Evolutionary conservation across 2,797 vertebrate species (phyloP), one percentile per base, ranked within the genome.

Genomic region (Meda fulgida): DNA sequence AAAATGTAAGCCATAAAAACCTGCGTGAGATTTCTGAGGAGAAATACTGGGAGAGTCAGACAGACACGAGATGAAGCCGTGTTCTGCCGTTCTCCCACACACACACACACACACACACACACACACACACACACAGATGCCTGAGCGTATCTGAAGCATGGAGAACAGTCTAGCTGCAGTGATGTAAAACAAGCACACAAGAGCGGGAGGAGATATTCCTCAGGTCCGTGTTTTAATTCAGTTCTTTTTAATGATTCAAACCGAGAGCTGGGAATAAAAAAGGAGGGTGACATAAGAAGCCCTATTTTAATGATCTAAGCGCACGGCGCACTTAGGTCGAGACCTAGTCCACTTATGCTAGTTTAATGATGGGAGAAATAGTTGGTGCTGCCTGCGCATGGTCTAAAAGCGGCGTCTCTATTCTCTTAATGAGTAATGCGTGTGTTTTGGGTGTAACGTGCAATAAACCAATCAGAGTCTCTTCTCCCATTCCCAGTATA

Each of bases 141-240:
- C 80, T 80, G 70, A n/a, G 18, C 43, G 19, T 66, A 83, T 65
- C 70, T 87, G 80, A 66, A 85, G 79, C 87, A 48, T 85, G 76
- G 69, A 86, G 78, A 84, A 63, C 13, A 43, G 51, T 63, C 69
- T n/a, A 53, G 18, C 46, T 71, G 6, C 26, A 21, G 13, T 84
- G 78, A 86, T 70, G 75, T 81, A 88, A 31, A 60, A 43, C 55
- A 75, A 69, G 69, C 51, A 55, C 40, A 71, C 34, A 0, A 38
- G n/a, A 80, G 40, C 26, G 48, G 29, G 18, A 79, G 36, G 76
- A 26, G 16, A 40, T 78, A 60, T 60, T 60, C 58, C 34, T 78
- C 53, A 38, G 29, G 46, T 46, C 26, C 9, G 48, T 16, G 31
- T 55, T 69, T 69, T 34, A 5, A 40, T 36, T 77, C 3, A 4